Base-by-base conservation (phyloP, 2,797 vertebrate species). In the Anomalospiza imberbis region DNA sequence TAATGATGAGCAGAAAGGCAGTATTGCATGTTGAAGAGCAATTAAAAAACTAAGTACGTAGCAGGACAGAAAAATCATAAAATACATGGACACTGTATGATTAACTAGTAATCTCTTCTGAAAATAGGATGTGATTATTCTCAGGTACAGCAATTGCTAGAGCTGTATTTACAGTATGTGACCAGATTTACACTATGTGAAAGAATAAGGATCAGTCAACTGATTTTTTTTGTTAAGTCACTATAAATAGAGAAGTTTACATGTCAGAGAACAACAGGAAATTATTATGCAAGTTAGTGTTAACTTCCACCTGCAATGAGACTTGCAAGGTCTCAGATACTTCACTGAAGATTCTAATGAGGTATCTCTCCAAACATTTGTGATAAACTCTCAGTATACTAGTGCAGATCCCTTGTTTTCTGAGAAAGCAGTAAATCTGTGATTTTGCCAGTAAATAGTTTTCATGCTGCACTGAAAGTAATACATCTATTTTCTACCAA, bases 181-280 rank as follows among this genome's bases (percentile, higher is more conserved):
- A 85, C 38, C 20, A 77, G 57, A 57, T 60, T 61, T 68, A 89
- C 24, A 28, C 22, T 55, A 53, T 53, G 26, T 67, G 45, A 80
- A 93, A 83, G 31, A 72, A 57, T 34, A 81, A 91, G 54, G 22
- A 74, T 36, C 34, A 38, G 53, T 31, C 54, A 74, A 63, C 19
- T 58, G n/a, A 31, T 24, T 68, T 95, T 68, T 95, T 93, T 94
- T 89, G 91, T 57, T 70, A 81, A 94, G 89, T 96, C 91, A 92
- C 83, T 84, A 62, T 29, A 91, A 92, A 95, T 61, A 85, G 62
- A 96, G 91, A 95, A 95, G 91, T 91, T 88, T 50, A 54, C 8
- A 13, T 62, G 57, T 24, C 51, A 84, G 44, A 73, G 36, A 88
- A 74, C 16, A 93, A 93, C 58, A 93, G 93, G 93, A 95, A 96